These are phyloP conservation scores for Agrochola litura DNA, from an alignment of 2,888 invertebrate genomes.

Conservation along the genomic window DNA sequence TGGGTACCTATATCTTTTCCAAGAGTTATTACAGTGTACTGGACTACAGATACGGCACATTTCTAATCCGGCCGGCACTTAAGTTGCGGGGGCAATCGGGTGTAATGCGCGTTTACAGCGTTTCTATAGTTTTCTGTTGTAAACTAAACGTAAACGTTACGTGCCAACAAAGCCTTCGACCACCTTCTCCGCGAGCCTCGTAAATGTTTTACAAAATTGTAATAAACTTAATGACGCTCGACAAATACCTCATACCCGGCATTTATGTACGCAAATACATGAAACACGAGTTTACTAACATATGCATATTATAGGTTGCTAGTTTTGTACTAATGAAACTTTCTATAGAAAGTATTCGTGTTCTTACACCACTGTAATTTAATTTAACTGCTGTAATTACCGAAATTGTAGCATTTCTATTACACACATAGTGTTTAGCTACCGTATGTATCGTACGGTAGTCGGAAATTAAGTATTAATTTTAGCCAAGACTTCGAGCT, in stretches of 20 bases:
- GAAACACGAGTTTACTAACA: conserved; percentile 61
- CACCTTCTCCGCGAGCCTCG: conserved; percentile 61
- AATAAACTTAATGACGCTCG: conserved; percentile 66
- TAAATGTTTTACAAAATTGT: conserved; percentile 67
- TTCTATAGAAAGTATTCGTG: conserved; percentile 71
- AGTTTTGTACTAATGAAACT: conserved; percentile 61
- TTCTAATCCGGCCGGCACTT: conserved; percentile 88
- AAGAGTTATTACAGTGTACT: conserved; percentile 44
- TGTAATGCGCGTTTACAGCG: conserved; percentile 83
- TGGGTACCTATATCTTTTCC: background rate
- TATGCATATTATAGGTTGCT: conserved; percentile 69
- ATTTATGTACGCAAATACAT: conserved; percentile 66
- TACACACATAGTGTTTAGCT: conserved; percentile 62
- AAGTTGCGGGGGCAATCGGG: conserved; percentile 88
- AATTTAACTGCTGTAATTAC: conserved; percentile 66
- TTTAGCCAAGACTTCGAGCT: conserved; percentile 40
- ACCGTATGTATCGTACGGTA: conserved; percentile 56
- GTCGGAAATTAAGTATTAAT: conserved; percentile 56
- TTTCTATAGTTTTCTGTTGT: conserved; percentile 84
- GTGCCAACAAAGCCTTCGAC: conserved; percentile 70
- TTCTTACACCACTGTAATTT: conserved; percentile 66
- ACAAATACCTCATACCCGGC: conserved; percentile 63
- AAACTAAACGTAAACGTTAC: conserved; percentile 76
- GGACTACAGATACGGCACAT: conserved; percentile 80
- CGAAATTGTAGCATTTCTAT: conserved; percentile 65